Evolutionary conservation across 2,113 vertebrate species (phyloP), one percentile per base, ranked within the genome.

Genomic region (Meleagris gallopavo): DNA sequence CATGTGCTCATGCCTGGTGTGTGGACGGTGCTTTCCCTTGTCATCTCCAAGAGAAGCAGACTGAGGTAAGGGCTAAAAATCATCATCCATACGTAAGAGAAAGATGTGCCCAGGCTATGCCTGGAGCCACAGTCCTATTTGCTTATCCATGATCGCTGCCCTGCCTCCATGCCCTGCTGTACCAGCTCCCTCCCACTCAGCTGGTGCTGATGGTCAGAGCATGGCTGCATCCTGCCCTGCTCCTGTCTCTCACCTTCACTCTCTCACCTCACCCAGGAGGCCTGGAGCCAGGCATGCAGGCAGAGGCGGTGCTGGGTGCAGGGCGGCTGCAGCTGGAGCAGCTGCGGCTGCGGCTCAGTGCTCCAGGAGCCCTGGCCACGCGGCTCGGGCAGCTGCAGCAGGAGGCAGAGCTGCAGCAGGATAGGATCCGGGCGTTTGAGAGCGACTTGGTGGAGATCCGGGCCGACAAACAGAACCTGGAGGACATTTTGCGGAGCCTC

Each of bases 391-490:
- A 34, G 70, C 96, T 99, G 94, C 97, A 96, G 36, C 95, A 88
- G 20, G 98, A 98, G 18, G 98, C 98, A 0, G 78, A 90, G 15
- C 96, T 94, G 75, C 99, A 99, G 94, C 93, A 80, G 85, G 96
- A 97, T 69, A 97, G 97, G 71, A 97, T 99, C 93, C 96, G 95
- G 60, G 94, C 78, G 1, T 97, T 99, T 0, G 98, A 99, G 65
- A 97, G 90, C 0, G 98, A 98, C 95, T 96, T 99, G 8, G 97
- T 96, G 13, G 98, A 99, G 96, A 98, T 99, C 95, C 95, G 24
- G 4, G 97, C 98, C 0, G 98, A 99, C 97, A 98, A 98, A 94
- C 91, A 95, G 95, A 99, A 98, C 96, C 87, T 99, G 95, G 98
- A 98, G 94, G 98, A 98, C 97, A 99, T 99, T 64, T 96, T 98